A percentile compares a stretch with the other conserved stretches of the same genome.
phyloP scores from a whole-genome alignment of 1,140 invertebrate species.

The Drosophila melanogaster region Release_6_plus_ISO1_MT NC_004354.4:11285501-11286000 shows the following conservation, averaged over 20 bases:
- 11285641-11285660: too few relatives aligned
- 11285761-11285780: background rate
- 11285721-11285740: background rate
- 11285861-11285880: conserved; percentile 43
- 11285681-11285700: too few relatives aligned
- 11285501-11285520: too few relatives aligned
- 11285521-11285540: background rate
- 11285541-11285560: background rate
- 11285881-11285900: conserved; percentile 20
- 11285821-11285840: conserved; percentile 58
- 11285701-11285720: too few relatives aligned
- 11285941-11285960: conserved; percentile 24
- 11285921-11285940: background rate
- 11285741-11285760: background rate
- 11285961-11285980: conserved; percentile 40
- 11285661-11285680: too few relatives aligned
- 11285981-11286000: conserved; percentile 42
- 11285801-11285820: conserved; percentile 51
- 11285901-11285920: conserved; percentile 9
- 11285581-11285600: too few relatives aligned
- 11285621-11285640: too few relatives aligned
- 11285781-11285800: conserved; percentile 5
- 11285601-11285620: too few relatives aligned
- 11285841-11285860: conserved; percentile 30
- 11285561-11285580: too few relatives aligned